Evolutionary conservation across 2,113 vertebrate genomes (phyloP).

Genomic region (Rhodinocichla rosea): DNA sequence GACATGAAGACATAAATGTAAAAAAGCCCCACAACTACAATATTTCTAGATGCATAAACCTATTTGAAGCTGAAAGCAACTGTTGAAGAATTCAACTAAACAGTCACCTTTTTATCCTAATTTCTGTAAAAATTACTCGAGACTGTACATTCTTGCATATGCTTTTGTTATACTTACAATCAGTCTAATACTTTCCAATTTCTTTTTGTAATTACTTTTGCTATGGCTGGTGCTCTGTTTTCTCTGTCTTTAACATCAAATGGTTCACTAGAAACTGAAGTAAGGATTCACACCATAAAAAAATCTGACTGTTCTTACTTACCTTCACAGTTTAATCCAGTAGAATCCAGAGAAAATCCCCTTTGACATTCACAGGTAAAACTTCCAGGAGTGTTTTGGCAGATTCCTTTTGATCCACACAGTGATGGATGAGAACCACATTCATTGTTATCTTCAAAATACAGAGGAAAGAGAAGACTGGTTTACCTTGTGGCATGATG

Average conservation of each 20-base stretch:
- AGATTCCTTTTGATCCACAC: constrained; percentile 81
- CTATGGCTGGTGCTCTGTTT: background rate
- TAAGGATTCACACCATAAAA: background rate
- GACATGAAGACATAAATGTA: background rate
- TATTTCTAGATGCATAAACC: background rate
- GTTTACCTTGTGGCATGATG: background rate
- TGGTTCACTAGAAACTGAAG: background rate
- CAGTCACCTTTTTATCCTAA: background rate
- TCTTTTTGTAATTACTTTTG: background rate
- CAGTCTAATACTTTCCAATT: background rate
- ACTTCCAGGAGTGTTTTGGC: constrained; percentile 85
- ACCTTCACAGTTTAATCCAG: constrained; percentile 84
- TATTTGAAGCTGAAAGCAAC: background rate
- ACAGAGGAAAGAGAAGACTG: background rate
- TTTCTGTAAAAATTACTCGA: background rate
- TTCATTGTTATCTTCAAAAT: constrained; percentile 82
- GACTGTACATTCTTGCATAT: background rate
- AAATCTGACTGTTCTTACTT: background rate
- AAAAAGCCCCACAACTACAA: background rate
- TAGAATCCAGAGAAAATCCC: constrained; percentile 81
- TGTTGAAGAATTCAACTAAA: background rate
- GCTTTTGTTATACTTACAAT: background rate
- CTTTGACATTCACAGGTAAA: constrained; percentile 84
- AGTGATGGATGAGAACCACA: constrained; percentile 77
- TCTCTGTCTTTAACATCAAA: background rate